These are phyloP conservation scores for Chelmon rostratus DNA, from an alignment of 2,797 vertebrate species.

Conservation along the genomic window DNA sequence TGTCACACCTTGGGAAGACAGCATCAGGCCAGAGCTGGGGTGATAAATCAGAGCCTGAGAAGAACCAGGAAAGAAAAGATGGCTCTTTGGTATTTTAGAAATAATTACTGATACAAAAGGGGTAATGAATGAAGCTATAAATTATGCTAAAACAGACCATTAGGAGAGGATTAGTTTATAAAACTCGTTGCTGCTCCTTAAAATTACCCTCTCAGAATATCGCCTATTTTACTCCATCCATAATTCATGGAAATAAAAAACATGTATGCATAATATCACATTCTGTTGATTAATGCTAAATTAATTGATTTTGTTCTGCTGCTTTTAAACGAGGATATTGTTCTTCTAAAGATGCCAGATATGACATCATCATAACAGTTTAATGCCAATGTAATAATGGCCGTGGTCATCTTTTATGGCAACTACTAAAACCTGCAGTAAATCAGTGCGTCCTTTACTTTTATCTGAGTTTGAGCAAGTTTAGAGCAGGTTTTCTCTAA, in stretches of 20 bases:
- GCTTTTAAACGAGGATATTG: slow-evolving; percentile 74
- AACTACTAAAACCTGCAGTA: slow-evolving; percentile 40
- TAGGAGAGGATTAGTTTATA: slow-evolving; percentile 98
- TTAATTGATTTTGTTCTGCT: slow-evolving; percentile 88
- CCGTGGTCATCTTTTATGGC: slow-evolving; percentile 47
- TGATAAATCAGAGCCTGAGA: slow-evolving; percentile 93
- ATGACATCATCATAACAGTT: slow-evolving; percentile 53
- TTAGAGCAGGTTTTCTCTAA: slow-evolving; percentile 26
- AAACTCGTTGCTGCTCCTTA: slow-evolving; percentile 93
- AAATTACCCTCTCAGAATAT: slow-evolving; percentile 92
- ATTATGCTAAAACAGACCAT: slow-evolving; percentile 97
- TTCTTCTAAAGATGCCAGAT: slow-evolving; percentile 32
- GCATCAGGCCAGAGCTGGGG: slow-evolving; percentile 91
- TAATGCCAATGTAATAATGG: slow-evolving; percentile 49
- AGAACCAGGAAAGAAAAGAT: slow-evolving; percentile 95
- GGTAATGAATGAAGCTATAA: slow-evolving; percentile 99
- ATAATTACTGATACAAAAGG: slow-evolving; percentile 99
- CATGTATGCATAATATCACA: slow-evolving; percentile 84
- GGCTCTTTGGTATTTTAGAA: slow-evolving; percentile 99
- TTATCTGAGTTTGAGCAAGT: slow-evolving; percentile 32
- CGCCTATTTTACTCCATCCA: slow-evolving; percentile 88
- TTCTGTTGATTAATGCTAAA: slow-evolving; percentile 91
- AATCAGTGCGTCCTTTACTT: slow-evolving; percentile 48
- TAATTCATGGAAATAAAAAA: slow-evolving; percentile 89
- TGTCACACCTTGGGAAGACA: slow-evolving; percentile 99